Conservation (phyloP, 2,113 vertebrate species). For the Leucosticte australis region DNA sequence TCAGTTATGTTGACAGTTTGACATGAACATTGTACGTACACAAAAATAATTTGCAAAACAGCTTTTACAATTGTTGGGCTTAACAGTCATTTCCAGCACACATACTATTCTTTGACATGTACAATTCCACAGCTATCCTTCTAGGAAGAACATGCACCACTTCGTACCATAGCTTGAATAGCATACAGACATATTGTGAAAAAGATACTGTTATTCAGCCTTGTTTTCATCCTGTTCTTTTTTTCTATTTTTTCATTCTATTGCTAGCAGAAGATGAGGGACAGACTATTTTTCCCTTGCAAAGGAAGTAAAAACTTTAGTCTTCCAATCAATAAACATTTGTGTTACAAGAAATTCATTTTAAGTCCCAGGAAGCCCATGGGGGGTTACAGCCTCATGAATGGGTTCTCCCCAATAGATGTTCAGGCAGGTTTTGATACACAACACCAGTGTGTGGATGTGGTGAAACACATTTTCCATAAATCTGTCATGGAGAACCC, state of each 20-base stretch:
- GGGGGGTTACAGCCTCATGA: accelerated
- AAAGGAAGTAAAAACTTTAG: background rate
- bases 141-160: background rate
- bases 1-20: background rate
- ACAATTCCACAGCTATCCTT: background rate
- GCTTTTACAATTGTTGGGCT: background rate
- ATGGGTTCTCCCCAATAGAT: accelerated
- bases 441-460: background rate
- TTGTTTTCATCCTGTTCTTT: background rate
- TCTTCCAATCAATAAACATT: background rate
- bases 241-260: background rate
- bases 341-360: background rate
- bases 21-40: background rate
- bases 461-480: background rate
- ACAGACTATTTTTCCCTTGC: background rate
- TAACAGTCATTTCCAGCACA: background rate
- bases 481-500: background rate
- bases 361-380: background rate
- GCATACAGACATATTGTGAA: background rate
- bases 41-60: slow-evolving; percentile 47
- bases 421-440: background rate
- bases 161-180: background rate
- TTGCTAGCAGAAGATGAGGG: background rate
- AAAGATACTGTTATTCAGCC: background rate
- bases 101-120: background rate